phyloP scores from a whole-genome alignment of 2,888 invertebrate genomes.

The Nomada goodeniana region DNA sequence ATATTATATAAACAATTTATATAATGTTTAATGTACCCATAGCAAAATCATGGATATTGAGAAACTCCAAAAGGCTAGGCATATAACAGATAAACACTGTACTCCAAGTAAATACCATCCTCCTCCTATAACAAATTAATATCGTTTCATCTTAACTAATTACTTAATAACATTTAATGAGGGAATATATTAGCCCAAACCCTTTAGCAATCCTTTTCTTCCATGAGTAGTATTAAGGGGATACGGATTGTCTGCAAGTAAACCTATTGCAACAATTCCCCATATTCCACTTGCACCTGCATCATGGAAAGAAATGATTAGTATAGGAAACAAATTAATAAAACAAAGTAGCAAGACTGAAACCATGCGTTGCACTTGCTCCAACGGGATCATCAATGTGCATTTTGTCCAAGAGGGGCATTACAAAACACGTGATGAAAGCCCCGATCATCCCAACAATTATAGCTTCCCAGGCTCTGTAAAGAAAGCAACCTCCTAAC shows the following conservation, averaged over 20 bases:
- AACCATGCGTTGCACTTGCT: slow-evolving; percentile 94
- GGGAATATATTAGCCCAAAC: slow-evolving; percentile 80
- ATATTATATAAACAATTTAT: slow-evolving; percentile 2
- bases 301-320: slow-evolving; percentile 9
- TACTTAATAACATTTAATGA: not conserved
- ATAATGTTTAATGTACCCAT: slow-evolving; percentile 85
- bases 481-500: slow-evolving; percentile 92
- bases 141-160: slow-evolving; percentile 15
- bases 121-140: slow-evolving; percentile 87
- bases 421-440: slow-evolving; percentile 88
- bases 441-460: slow-evolving; percentile 93
- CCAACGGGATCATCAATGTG: slow-evolving; percentile 96
- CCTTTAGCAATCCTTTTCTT: slow-evolving; percentile 90
- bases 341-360: not conserved
- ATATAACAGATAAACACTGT: slow-evolving; percentile 90
- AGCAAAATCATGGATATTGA: slow-evolving; percentile 89
- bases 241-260: slow-evolving; percentile 94
- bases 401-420: slow-evolving; percentile 91
- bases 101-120: slow-evolving; percentile 95
- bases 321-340: not conserved
- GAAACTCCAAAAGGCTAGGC: slow-evolving; percentile 91
- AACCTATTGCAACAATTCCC: slow-evolving; percentile 94
- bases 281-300: slow-evolving; percentile 84
- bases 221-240: slow-evolving; percentile 93
- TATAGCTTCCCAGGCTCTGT: slow-evolving; percentile 94